Evolutionary conservation across 2,113 vertebrate species (phyloP).

Genomic region (Gymnorhina tibicen): DNA sequence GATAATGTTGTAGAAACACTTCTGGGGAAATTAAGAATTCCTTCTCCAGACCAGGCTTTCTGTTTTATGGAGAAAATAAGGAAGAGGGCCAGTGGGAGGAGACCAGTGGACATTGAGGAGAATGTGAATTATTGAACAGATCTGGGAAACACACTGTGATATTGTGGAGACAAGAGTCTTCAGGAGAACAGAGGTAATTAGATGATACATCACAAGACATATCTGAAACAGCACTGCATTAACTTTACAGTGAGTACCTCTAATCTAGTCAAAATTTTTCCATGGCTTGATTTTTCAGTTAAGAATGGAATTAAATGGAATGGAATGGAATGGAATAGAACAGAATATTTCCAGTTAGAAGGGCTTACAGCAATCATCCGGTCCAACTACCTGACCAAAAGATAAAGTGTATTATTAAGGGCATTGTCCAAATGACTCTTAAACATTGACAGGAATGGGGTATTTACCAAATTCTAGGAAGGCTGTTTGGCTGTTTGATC

Average conservation of each 20-base stretch:
- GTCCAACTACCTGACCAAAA: not conserved
- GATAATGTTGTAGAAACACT: not conserved
- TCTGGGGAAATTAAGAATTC: not conserved
- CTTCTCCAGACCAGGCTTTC: not conserved
- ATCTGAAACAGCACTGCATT: not conserved
- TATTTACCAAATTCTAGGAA: not conserved
- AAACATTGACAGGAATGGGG: not conserved
- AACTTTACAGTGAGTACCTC: not conserved
- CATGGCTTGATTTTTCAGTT: not conserved
- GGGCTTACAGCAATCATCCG: not conserved
- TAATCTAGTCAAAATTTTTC: not conserved
- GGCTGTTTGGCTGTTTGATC: not conserved
- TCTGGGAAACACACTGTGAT: not conserved
- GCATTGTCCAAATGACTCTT: not conserved
- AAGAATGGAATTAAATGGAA: not conserved
- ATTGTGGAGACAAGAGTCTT: not conserved
- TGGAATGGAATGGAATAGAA: not conserved
- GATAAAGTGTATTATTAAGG: not conserved
- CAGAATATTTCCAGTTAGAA: not conserved
- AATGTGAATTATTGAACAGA: not conserved
- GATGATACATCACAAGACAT: not conserved
- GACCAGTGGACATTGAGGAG: not conserved
- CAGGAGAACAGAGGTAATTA: not conserved
- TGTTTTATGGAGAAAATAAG: not conserved
- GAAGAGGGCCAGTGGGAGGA: not conserved